Conservation (phyloP, 2,113 vertebrate species). For the Gavialis gangeticus region DNA sequence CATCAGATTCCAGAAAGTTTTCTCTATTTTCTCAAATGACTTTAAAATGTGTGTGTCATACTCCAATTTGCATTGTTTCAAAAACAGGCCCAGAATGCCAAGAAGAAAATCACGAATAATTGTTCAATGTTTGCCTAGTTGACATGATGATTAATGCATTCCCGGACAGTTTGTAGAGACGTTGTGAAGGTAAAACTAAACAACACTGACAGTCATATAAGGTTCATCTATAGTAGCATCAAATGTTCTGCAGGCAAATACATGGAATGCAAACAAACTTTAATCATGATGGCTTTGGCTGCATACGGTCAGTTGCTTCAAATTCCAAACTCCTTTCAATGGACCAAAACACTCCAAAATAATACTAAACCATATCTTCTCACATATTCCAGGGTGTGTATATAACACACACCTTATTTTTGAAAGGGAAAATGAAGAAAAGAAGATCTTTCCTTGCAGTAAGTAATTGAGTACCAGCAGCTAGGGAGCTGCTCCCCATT, state of each 20-base stretch:
- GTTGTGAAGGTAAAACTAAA: background rate
- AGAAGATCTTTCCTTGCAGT: no score
- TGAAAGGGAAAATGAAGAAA: no score
- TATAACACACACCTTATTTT: background rate
- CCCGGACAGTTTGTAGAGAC: background rate
- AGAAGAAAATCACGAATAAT: background rate
- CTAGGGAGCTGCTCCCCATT: no score
- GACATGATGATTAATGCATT: slow-evolving; percentile 8
- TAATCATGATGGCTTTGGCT: background rate
- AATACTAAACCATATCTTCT: background rate
- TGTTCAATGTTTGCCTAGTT: background rate
- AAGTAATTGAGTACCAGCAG: no score
- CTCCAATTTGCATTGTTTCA: background rate
- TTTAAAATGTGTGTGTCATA: background rate
- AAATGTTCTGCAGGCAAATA: background rate
- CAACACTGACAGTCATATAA: background rate
- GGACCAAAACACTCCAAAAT: background rate
- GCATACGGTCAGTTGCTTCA: background rate
- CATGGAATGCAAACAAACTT: background rate
- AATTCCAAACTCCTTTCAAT: slow-evolving; percentile 20
- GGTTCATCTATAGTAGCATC: background rate
- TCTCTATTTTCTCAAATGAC: background rate
- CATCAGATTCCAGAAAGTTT: fast-evolving
- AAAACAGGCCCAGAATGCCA: background rate
- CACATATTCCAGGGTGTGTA: background rate